A percentile compares a stretch with the other conserved stretches of the same genome.
phyloP scores from a whole-genome alignment of 2,797 vertebrate genomes.

The Limnodromus scolopaceus region DNA sequence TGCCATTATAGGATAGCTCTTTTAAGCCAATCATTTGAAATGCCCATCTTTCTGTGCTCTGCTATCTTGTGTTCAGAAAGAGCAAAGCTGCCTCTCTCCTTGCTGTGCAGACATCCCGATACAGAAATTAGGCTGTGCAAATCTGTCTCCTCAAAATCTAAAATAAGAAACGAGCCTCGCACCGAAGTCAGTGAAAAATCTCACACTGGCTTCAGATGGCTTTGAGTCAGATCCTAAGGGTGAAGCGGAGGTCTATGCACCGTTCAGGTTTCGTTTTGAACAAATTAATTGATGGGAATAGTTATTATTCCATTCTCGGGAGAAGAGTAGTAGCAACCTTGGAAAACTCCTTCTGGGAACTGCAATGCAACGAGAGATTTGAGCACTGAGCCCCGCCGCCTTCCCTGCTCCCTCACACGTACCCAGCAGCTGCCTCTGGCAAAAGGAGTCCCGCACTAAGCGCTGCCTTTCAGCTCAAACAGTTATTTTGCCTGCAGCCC shows the following conservation, averaged over 20 bases:
- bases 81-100: neutral
- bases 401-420: neutral
- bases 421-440: neutral
- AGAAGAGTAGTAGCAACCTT: neutral
- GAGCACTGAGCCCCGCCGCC: neutral
- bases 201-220: neutral
- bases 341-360: neutral
- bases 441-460: neutral
- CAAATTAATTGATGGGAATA: neutral
- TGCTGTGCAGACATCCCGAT: neutral
- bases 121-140: conserved; percentile 15
- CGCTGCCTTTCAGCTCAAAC: conserved; percentile 16
- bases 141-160: neutral
- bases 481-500: conserved; percentile 37
- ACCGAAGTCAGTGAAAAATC: neutral
- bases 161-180: neutral
- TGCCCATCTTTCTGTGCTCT: conserved; percentile 10
- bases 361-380: neutral
- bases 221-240: neutral
- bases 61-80: conserved; percentile 4
- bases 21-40: conserved; percentile 52
- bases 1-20: conserved; percentile 34
- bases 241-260: neutral
- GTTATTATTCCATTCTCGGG: neutral
- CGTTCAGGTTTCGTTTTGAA: neutral